Percentiles rank a stretch among this genome's conserved stretches.
phyloP scores from a whole-genome alignment of 2,797 vertebrate species.

The Pseudochromis fuscus region DNA sequence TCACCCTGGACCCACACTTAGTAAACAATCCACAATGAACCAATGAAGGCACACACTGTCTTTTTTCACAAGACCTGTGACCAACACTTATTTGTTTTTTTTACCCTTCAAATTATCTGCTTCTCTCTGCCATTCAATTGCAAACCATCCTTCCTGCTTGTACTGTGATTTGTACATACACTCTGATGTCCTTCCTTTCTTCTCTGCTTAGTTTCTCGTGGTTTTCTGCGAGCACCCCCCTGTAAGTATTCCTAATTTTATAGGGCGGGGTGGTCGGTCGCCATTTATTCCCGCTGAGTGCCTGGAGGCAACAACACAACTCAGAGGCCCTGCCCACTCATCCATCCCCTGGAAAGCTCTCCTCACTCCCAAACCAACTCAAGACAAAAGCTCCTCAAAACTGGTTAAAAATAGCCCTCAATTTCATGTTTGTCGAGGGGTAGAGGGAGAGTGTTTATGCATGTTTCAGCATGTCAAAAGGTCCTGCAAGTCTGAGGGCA shows the following conservation, averaged over 20 bases:
- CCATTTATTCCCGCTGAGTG: conserved; percentile 52
- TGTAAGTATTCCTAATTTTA: conserved; percentile 65
- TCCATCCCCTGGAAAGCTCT: conserved; percentile 44
- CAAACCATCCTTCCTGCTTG: background rate
- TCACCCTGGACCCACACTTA: conserved; percentile 49
- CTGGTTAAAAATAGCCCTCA: conserved; percentile 52
- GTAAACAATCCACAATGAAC: conserved; percentile 54
- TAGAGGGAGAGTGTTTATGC: conserved; percentile 6
- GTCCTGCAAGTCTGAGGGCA: conserved; percentile 40
- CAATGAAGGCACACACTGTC: conserved; percentile 15
- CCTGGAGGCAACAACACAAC: conserved; percentile 59
- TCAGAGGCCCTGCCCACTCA: conserved; percentile 48
- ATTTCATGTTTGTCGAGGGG: conserved; percentile 39
- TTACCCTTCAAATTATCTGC: background rate
- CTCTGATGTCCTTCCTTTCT: conserved; percentile 4
- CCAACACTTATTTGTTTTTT: conserved; percentile 12
- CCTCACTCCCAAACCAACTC: conserved; percentile 37
- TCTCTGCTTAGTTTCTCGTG: conserved; percentile 31
- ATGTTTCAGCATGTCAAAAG: conserved; percentile 47
- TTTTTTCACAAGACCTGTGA: conserved; percentile 24
- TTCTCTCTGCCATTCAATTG: background rate
- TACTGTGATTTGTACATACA: conserved; percentile 5
- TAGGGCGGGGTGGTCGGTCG: conserved; percentile 54
- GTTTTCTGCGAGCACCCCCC: conserved; percentile 28
- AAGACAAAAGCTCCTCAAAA: conserved; percentile 52